Percentiles rank a stretch among this genome's conserved stretches.
These are phyloP conservation scores for Uloborus diversus DNA, from an alignment of 1,140 invertebrate species.

Conservation along the genomic window DNA sequence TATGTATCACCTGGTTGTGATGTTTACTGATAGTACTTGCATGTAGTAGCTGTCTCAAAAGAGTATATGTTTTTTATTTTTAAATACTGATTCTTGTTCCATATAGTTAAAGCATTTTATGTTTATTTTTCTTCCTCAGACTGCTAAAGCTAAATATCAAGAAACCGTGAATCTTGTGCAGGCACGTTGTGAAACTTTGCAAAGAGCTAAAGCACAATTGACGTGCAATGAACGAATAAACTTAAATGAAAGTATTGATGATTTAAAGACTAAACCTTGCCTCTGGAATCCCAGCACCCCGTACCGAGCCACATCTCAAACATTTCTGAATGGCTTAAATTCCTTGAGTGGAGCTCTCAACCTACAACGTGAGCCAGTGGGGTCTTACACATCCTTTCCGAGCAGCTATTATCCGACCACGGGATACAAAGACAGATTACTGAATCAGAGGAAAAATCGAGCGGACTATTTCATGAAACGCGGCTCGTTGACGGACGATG, in stretches of 20 bases:
- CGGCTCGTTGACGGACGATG: conserved; percentile 28
- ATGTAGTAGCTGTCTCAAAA: too few species aligned
- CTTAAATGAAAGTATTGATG: conserved; percentile 18
- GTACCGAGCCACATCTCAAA: conserved; percentile 23
- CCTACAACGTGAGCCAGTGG: conserved; percentile 14
- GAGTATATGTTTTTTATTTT: too few species aligned
- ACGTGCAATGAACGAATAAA: conserved; percentile 40
- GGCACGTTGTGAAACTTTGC: conserved; percentile 65
- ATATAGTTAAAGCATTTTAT: too few species aligned
- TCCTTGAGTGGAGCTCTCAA: neutral
- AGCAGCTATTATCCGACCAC: conserved; percentile 37
- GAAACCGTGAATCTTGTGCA: conserved; percentile 69
- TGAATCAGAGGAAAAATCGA: conserved; percentile 5
- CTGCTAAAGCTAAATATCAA: conserved; percentile 69
- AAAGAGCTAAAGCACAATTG: conserved; percentile 65
- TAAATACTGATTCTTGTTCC: too few species aligned
- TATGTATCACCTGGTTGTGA: too few species aligned
- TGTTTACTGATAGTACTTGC: too few species aligned
- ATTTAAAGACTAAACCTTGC: conserved; percentile 33
- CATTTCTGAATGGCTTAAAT: neutral
- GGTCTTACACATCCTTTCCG: conserved; percentile 45
- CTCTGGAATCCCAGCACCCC: conserved; percentile 23
- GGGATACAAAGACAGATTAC: neutral
- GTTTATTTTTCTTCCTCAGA: conserved; percentile 60
- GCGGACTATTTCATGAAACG: conserved; percentile 21